A percentile compares a stretch with the other conserved stretches of the same genome.
These are phyloP conservation scores for Botrylloides violaceus DNA, from an alignment of 23 tunicate species.

Conservation along the genomic window DNA sequence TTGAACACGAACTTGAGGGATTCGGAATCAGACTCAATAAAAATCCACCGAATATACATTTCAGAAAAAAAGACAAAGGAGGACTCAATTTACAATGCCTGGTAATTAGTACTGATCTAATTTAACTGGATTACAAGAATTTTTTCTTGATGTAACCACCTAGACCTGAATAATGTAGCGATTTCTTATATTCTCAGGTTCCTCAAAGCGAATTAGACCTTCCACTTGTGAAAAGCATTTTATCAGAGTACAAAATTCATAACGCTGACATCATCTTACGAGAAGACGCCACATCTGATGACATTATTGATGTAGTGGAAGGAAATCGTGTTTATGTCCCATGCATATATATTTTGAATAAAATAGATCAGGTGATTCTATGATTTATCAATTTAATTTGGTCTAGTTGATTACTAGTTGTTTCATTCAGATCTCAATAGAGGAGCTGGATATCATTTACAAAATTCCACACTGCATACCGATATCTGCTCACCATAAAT, in stretches of 20 bases:
- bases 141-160: too few relatives aligned
- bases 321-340: constrained; percentile 99
- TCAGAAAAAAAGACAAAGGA: constrained; percentile 93
- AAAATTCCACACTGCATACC: constrained; percentile 99
- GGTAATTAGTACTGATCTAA: constrained; percentile 31
- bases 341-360: constrained; percentile 84
- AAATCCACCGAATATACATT: constrained; percentile 92
- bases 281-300: constrained; percentile 87
- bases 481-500: constrained; percentile 98
- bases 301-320: constrained; percentile 86
- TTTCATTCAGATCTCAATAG: constrained; percentile 77
- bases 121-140: too few relatives aligned
- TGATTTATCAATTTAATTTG: not conserved
- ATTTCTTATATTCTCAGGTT: constrained; percentile 45
- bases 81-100: constrained; percentile 84
- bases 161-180: not conserved
- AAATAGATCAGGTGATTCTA: constrained; percentile 87
- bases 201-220: constrained; percentile 87
- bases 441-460: constrained; percentile 96
- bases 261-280: constrained; percentile 95
- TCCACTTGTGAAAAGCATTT: constrained; percentile 68
- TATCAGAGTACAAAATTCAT: constrained; percentile 93
- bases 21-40: constrained; percentile 97
- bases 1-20: constrained; percentile 97
- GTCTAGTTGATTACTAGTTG: too few relatives aligned